Evolutionary conservation across 2,797 vertebrate species (phyloP).

Genomic region (Smutsia gigantea): DNA sequence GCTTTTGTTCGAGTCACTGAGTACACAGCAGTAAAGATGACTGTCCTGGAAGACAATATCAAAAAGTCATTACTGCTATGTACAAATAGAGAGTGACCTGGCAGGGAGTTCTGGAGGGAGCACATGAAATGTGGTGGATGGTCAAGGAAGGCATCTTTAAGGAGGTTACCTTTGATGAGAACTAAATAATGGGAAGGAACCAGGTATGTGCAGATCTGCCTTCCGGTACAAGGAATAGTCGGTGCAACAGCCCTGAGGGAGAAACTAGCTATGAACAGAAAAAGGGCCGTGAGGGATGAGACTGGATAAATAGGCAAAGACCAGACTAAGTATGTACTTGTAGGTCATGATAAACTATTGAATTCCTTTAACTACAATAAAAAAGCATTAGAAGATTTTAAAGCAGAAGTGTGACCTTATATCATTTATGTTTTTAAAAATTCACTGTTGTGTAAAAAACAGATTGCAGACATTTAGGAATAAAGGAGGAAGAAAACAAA

Average conservation of each 20-base stretch:
- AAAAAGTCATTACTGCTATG: background rate
- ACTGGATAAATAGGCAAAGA: background rate
- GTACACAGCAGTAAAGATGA: background rate
- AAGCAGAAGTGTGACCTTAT: background rate
- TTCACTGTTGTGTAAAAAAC: background rate
- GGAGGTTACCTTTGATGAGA: background rate
- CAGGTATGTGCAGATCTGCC: background rate
- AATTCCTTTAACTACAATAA: background rate
- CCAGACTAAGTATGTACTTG: background rate
- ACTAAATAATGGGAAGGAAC: background rate
- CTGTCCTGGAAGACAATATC: background rate
- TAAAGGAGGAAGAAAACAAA: background rate
- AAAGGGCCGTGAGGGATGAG: background rate
- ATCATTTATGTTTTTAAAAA: background rate
- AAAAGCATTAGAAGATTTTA: background rate
- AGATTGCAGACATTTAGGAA: background rate
- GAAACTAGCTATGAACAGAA: background rate
- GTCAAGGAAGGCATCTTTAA: background rate
- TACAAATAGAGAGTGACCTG: background rate
- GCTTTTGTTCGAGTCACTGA: background rate
- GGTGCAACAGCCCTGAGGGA: background rate
- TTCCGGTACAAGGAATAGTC: background rate
- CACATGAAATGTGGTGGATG: background rate
- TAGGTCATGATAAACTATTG: background rate
- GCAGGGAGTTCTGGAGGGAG: background rate